These are phyloP conservation scores for Mareca strepera DNA, from an alignment of 2,797 vertebrate species.

Conservation along the genomic window DNA sequence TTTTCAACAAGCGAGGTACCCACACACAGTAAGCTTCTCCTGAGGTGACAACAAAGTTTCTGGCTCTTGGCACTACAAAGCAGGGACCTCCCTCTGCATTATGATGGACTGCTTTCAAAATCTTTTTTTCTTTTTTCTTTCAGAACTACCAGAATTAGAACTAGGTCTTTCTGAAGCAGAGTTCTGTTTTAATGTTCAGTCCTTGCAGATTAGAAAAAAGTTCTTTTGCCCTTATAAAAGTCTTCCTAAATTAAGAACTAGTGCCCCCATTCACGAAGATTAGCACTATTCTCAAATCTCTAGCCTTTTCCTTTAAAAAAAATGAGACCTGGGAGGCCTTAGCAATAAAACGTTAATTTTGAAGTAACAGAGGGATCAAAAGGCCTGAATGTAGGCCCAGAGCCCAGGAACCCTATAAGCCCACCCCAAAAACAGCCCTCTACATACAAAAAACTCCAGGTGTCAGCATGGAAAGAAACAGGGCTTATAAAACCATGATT, in stretches of 20 bases:
- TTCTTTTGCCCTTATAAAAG: not conserved
- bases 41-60: not conserved
- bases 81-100: not conserved
- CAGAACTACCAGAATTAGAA: not conserved
- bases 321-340: not conserved
- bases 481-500: not conserved
- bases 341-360: not conserved
- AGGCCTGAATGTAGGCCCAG: not conserved
- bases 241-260: not conserved
- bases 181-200: not conserved
- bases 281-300: not conserved
- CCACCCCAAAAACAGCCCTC: fast-evolving
- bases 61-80: not conserved
- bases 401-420: not conserved
- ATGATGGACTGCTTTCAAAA: not conserved
- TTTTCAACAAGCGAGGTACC: not conserved
- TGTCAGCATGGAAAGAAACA: fast-evolving
- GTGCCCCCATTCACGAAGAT: not conserved
- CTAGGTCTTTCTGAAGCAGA: not conserved
- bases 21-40: not conserved
- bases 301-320: not conserved
- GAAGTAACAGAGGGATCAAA: not conserved
- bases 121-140: not conserved
- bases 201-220: not conserved
- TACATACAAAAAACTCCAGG: fast-evolving